Evolutionary conservation across 2,888 invertebrate species (phyloP).

Genomic region (Hylaea fasciaria): DNA sequence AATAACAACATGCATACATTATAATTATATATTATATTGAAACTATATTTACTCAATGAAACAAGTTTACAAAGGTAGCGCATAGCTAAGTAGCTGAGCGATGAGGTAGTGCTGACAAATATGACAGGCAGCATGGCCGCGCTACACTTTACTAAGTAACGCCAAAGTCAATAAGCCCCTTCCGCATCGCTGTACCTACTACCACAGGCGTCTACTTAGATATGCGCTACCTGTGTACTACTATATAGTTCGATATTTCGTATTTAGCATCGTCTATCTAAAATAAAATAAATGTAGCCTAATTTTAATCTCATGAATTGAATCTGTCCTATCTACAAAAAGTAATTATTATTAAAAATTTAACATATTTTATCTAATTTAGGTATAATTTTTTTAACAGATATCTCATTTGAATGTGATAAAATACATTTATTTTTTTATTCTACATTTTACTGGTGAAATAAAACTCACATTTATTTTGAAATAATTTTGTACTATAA

Average conservation of each 20-base stretch:
- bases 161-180: too few relatives aligned
- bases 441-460: slow-evolving; percentile 22
- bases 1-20: slow-evolving; percentile 11
- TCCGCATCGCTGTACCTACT: too few relatives aligned
- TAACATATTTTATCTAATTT: not conserved
- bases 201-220: too few relatives aligned
- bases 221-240: too few relatives aligned
- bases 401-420: slow-evolving; percentile 32
- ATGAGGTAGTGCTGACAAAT: not conserved
- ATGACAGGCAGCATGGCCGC: too few relatives aligned
- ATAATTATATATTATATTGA: too few relatives aligned
- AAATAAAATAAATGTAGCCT: slow-evolving; percentile 1
- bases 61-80: not conserved
- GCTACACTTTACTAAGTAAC: too few relatives aligned
- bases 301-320: slow-evolving; percentile 2
- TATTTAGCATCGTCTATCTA: too few relatives aligned
- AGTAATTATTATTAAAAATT: not conserved
- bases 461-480: slow-evolving; percentile 37
- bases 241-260: too few relatives aligned
- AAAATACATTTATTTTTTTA: slow-evolving; percentile 36
- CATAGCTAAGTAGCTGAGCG: not conserved
- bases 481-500: slow-evolving; percentile 56
- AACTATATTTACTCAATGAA: slow-evolving; percentile 25
- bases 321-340: slow-evolving; percentile 9
- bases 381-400: slow-evolving; percentile 15